Conservation (phyloP, 2,888 invertebrate genomes). For the Silvanus unidentatus region DNA sequence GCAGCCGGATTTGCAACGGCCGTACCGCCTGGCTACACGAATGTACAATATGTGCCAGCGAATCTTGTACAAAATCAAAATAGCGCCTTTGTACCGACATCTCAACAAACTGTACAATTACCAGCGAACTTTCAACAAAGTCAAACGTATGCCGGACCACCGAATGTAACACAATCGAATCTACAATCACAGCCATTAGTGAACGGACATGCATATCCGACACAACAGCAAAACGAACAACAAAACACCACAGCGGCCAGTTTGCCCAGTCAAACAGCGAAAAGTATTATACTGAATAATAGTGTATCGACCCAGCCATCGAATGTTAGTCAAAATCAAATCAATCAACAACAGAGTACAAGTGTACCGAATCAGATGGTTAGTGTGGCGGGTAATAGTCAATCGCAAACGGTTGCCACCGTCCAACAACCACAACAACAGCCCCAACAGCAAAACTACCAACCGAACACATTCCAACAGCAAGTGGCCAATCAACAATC, state of each 20-base stretch:
- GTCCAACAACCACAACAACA: slow-evolving; percentile 10
- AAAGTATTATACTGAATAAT: slow-evolving; percentile 36
- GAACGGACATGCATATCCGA: slow-evolving; percentile 40
- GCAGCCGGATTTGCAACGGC: slow-evolving; percentile 26
- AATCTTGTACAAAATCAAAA: slow-evolving; percentile 39
- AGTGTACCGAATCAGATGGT: slow-evolving; percentile 16
- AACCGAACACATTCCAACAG: slow-evolving; percentile 35
- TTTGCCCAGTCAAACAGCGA: slow-evolving; percentile 38
- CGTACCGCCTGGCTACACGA: slow-evolving; percentile 35
- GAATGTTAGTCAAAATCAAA: slow-evolving; percentile 14
- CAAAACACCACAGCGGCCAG: slow-evolving; percentile 30
- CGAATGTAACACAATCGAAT: slow-evolving; percentile 32
- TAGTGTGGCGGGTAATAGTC: slow-evolving; percentile 10
- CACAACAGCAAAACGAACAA: slow-evolving; percentile 22
- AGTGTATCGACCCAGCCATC: slow-evolving; percentile 20
- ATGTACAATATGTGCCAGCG: slow-evolving; percentile 43
- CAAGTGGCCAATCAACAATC: slow-evolving; percentile 24
- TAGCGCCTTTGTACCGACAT: slow-evolving; percentile 44
- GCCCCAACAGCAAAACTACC: slow-evolving; percentile 28
- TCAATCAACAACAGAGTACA: slow-evolving; percentile 13
- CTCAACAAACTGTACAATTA: slow-evolving; percentile 34
- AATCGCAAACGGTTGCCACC: neutral
- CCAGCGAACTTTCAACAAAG: slow-evolving; percentile 41
- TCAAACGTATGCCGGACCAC: slow-evolving; percentile 41
- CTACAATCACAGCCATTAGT: slow-evolving; percentile 35